Percentiles rank a stretch among this genome's conserved stretches.
phyloP scores from a whole-genome alignment of 1,140 invertebrate species.

The Telenomus remus region DNA sequence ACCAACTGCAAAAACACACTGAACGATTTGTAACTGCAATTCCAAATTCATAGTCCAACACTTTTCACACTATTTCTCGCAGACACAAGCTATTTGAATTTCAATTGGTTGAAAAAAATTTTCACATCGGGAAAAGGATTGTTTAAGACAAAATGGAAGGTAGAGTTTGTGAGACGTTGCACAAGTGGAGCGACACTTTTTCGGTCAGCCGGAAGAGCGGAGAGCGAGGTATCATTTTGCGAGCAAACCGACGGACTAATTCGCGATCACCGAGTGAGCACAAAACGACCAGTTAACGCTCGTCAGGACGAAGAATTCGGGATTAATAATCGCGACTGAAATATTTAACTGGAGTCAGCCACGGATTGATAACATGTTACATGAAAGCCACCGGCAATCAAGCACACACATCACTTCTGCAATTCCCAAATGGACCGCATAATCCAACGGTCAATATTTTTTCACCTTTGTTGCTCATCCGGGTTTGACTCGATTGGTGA shows the following conservation, averaged over 20 bases:
- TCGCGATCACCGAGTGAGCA: background rate
- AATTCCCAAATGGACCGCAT: conserved; percentile 75
- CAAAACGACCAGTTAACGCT: too few relatives aligned
- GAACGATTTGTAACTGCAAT: conserved; percentile 9
- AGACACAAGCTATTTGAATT: too few relatives aligned
- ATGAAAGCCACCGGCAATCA: conserved; percentile 59
- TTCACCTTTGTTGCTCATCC: conserved; percentile 64
- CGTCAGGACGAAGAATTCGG: too few relatives aligned
- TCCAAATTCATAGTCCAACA: conserved; percentile 34
- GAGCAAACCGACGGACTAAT: background rate
- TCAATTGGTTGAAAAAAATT: too few relatives aligned
- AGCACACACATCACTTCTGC: conserved; percentile 69
- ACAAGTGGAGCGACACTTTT: too few relatives aligned
- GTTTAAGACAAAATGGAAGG: too few relatives aligned
- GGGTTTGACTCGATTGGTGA: conserved; percentile 59
- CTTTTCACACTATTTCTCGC: background rate
- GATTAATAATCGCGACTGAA: conserved; percentile 16
- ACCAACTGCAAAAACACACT: conserved; percentile 5
- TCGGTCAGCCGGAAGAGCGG: background rate
- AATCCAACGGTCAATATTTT: conserved; percentile 75
- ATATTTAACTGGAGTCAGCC: conserved; percentile 64
- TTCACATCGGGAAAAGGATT: too few relatives aligned
- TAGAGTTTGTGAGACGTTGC: too few relatives aligned
- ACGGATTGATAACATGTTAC: conserved; percentile 55
- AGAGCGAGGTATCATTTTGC: conserved; percentile 7